Evolutionary conservation across 1,140 invertebrate genomes (phyloP), one percentile per base, ranked within the genome.

Genomic region (Anastatus disparis): DNA sequence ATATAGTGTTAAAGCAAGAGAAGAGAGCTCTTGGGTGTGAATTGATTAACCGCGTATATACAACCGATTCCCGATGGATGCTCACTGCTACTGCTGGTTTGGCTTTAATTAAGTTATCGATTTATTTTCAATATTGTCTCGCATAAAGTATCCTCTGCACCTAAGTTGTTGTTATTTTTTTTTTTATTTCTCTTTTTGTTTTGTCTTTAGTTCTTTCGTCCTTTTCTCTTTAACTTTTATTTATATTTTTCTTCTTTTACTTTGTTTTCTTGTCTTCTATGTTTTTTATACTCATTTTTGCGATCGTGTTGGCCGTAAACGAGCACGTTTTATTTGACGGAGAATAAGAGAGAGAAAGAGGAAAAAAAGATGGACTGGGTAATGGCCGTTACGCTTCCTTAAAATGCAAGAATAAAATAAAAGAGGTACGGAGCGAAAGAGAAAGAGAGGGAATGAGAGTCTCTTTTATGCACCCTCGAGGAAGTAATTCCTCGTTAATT

Each of bases 41-140:
- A 82, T 81, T 82, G 78, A 83, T 82, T 82, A 80, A 79, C 77
- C 56, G 31, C 56, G 56, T n/a, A n/a, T n/a, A n/a, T n/a, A n/a
- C n/a, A n/a, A n/a, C 44, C 66, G 55, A 53, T 59, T 59, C 50
- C 48, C 59, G 66, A 68, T 31, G 63, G 52, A 64, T 55, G 40
- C 29, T n/a, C n/a, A n/a, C n/a, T n/a, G n/a, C 56, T 24, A 53
- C 74, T 66, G 52, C 61, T 67, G 67, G n/a, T n/a, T 50, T 56
- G 64, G 73, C 53, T 79, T 84, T 82, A 84, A 84, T 84, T 82
- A 81, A 82, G 78, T 82, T 80, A 82, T 79, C 80, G 76, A 81
- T 83, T 83, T 83, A 79, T 82, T 83, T 81, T 81, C 78, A 74
- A 70, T 76, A 80, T 80, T 79, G 75, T 76, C 69, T 70, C 63